A percentile compares a stretch with the other conserved stretches of the same genome.
Evolutionary conservation across 64 coral and sea anemone genomes (phyloP).

Genomic region (Montipora sp.): DNA sequence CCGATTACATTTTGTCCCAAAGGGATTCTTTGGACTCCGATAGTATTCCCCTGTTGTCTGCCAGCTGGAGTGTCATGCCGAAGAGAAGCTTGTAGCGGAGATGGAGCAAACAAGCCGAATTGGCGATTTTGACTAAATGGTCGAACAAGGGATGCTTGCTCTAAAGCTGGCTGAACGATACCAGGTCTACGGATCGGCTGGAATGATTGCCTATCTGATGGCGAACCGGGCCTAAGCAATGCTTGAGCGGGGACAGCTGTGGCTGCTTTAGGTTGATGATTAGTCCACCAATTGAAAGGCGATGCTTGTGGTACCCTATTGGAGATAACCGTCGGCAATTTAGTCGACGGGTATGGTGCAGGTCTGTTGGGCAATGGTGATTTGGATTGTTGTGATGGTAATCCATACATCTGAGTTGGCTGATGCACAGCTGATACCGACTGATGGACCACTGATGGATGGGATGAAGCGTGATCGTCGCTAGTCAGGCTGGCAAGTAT

Average conservation of each 20-base stretch:
- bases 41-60: neutral
- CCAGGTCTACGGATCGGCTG: neutral
- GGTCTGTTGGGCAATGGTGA: neutral
- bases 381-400: neutral
- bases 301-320: neutral
- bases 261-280: neutral
- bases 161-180: neutral
- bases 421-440: neutral
- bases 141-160: neutral
- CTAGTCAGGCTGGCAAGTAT: conserved; percentile 61
- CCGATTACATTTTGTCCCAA: neutral
- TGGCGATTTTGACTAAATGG: neutral
- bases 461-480: neutral
- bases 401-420: conserved; percentile 4
- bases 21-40: neutral
- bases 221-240: neutral
- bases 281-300: neutral
- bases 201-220: neutral
- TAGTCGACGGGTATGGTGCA: neutral
- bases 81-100: neutral
- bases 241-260: neutral
- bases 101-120: neutral
- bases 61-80: neutral
- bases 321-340: neutral
- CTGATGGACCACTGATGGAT: too few relatives aligned